These are phyloP conservation scores for Antitype chi DNA, from an alignment of 2,888 invertebrate genomes.

Conservation along the genomic window DNA sequence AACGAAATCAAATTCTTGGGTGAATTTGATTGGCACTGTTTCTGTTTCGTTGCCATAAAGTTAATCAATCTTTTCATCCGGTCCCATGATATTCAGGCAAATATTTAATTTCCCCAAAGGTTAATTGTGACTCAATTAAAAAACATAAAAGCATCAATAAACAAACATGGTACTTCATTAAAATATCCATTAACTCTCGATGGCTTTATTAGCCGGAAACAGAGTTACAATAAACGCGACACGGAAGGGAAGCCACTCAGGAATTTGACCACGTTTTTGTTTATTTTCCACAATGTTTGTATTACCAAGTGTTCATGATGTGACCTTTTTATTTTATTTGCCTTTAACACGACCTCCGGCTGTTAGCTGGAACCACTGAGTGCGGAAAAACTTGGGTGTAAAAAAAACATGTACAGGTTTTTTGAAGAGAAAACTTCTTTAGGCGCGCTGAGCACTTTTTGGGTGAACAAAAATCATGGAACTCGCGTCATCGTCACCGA, in stretches of 20 bases:
- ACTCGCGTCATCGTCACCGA: too few relatives aligned
- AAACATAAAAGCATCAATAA: conserved; percentile 26
- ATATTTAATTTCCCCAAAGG: conserved; percentile 21
- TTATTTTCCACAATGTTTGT: conserved; percentile 41
- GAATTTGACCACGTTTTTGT: conserved; percentile 44
- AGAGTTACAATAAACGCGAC: conserved; percentile 29
- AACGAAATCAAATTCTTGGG: not conserved
- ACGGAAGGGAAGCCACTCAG: conserved; percentile 19
- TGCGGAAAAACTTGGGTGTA: conserved; percentile 6
- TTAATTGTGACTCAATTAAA: conserved; percentile 30
- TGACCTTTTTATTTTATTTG: conserved; percentile 55
- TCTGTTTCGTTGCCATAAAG: not conserved
- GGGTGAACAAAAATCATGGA: too few relatives aligned
- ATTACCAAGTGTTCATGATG: conserved; percentile 34
- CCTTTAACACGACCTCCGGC: conserved; percentile 36
- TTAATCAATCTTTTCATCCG: not conserved
- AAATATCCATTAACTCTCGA: conserved; percentile 35
- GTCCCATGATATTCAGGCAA: not conserved
- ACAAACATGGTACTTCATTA: conserved; percentile 33
- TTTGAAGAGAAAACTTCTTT: not conserved
- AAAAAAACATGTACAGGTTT: conserved; percentile 3
- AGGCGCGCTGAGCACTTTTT: too few relatives aligned
- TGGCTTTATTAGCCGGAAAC: conserved; percentile 23
- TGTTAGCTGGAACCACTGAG: conserved; percentile 19
- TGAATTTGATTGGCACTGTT: not conserved